These are phyloP conservation scores for Deilephila porcellus DNA, from an alignment of 2,888 invertebrate genomes.

Conservation along the genomic window DNA sequence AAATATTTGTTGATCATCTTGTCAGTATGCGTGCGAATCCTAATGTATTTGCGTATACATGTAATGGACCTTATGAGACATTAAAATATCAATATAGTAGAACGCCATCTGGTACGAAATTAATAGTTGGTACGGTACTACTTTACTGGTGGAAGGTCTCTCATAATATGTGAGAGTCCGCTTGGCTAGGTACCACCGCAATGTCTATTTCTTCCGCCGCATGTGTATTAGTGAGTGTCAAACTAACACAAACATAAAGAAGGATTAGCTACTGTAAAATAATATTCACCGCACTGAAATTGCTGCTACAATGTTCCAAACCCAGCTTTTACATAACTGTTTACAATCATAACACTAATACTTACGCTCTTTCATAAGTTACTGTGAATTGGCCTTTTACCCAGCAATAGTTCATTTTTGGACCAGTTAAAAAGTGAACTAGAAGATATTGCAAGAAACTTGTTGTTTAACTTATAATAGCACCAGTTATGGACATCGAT, in stretches of 20 bases:
- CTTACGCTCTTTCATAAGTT: neutral
- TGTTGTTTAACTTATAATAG: neutral
- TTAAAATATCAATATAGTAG: neutral
- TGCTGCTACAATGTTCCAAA: neutral
- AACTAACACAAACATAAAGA: neutral
- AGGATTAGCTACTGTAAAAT: neutral
- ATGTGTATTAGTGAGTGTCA: neutral
- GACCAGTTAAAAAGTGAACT: neutral
- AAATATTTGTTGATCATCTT: conserved; percentile 12
- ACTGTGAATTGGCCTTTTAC: neutral
- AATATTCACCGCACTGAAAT: neutral
- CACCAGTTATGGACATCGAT: neutral
- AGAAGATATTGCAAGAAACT: neutral
- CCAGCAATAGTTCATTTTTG: neutral
- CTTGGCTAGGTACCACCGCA: no score
- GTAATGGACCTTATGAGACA: neutral
- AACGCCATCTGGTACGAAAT: no score
- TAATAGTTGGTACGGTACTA: no score
- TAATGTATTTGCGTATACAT: neutral
- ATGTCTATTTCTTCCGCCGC: no score
- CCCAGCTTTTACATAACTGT: neutral
- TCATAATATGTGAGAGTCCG: no score
- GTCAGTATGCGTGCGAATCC: neutral
- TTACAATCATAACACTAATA: neutral
- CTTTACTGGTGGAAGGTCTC: no score